Evolutionary conservation across 2,113 vertebrate species (phyloP).

Genomic region (Dermatemys mawii): DNA sequence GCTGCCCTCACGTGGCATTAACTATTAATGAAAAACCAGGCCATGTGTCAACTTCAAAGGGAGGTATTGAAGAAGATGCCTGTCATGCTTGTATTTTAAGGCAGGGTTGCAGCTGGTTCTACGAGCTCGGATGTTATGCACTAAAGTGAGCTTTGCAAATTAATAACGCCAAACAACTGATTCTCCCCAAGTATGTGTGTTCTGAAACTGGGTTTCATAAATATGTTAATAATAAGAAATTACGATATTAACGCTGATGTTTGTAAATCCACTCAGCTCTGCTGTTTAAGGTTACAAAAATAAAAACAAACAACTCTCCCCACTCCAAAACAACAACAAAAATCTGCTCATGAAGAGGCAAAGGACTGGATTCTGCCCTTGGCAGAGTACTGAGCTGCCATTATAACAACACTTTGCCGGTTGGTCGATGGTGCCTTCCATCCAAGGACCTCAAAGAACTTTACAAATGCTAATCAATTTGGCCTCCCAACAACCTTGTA

Average conservation of each 20-base stretch:
- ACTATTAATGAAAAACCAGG: fast-evolving
- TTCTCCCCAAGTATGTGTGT: not conserved
- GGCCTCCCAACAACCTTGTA: not conserved
- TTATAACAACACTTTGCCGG: not conserved
- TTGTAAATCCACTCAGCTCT: not conserved
- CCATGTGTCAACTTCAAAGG: fast-evolving
- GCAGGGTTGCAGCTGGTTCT: not conserved
- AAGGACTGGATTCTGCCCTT: not conserved
- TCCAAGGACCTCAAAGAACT: not conserved
- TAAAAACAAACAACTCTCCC: not conserved
- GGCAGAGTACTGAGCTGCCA: not conserved
- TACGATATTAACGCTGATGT: not conserved
- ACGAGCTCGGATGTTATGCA: not conserved
- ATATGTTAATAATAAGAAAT: not conserved
- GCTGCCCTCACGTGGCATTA: constrained; percentile 52
- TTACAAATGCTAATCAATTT: not conserved
- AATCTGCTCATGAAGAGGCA: not conserved
- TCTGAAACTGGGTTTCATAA: not conserved
- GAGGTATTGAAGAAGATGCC: fast-evolving
- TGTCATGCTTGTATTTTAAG: fast-evolving
- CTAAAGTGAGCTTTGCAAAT: fast-evolving
- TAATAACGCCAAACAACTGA: fast-evolving
- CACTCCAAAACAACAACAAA: not conserved
- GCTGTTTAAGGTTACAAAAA: not conserved
- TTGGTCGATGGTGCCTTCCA: not conserved